Evolutionary conservation across 2,797 vertebrate species (phyloP), one percentile per base, ranked within the genome.

Genomic region (Falco rusticolus): DNA sequence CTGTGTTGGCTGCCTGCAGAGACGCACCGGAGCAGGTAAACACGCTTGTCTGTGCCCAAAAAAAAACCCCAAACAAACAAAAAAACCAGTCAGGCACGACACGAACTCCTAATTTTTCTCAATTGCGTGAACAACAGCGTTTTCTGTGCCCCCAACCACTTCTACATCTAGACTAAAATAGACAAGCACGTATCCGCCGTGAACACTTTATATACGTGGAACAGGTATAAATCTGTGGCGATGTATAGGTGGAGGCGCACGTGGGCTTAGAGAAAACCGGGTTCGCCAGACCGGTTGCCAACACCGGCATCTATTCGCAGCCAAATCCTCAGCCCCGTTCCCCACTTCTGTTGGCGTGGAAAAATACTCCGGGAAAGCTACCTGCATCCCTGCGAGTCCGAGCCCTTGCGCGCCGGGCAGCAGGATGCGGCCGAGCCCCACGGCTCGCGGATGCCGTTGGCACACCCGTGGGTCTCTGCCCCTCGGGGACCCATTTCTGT

Each of bases 161-260:
- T 34, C 14, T 48, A 15, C 20, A 13, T 14, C 37, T 7, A 6
- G 29, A 75, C 13, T 25, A 19, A 53, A 26, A 0, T 8, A 51
- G 48, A 20, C 17, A 9, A n/a, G 13, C 31, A 2, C 1, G 1
- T 31, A 24, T 4, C 29, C 31, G 6, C 5, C 19, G 2, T 0
- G 24, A 16, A 4, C 5, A 3, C 11, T 6, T 4, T 9, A 20
- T n/a, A 16, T 6, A 13, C 2, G 1, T 3, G 31, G 19, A 6
- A 24, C 29, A 14, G 69, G 61, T 60, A 39, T 12, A 19, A 53
- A 72, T 13, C 28, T 3, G 2, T 2, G 12, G 54, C 7, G 1
- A 10, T 12, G 6, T 26, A 13, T 0, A 22, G n/a, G 10, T 7
- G 56, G 11, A 59, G 25, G 13, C 4, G 3, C 53, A 11, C 3